A percentile compares a stretch with the other conserved stretches of the same genome.
phyloP scores from a whole-genome alignment of 2,888 invertebrate species.

The Xestia ashworthii region DNA sequence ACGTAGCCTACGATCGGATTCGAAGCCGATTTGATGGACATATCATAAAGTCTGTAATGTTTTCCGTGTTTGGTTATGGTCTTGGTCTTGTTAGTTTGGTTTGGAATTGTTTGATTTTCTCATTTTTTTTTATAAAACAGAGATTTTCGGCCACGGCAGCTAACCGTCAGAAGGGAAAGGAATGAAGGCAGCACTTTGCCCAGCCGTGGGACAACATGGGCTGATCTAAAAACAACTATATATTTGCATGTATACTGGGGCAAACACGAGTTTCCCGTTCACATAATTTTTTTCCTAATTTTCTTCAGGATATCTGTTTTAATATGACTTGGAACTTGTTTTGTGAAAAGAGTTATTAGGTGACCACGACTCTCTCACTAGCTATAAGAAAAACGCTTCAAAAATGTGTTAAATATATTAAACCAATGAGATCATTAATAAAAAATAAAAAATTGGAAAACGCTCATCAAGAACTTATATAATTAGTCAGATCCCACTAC shows the following conservation, averaged over 20 bases:
- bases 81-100: constrained; percentile 24
- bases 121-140: background rate
- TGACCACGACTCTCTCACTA: no score
- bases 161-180: background rate
- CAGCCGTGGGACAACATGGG: background rate
- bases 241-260: background rate
- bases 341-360: background rate
- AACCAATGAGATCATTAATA: background rate
- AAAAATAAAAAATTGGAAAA: background rate
- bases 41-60: constrained; percentile 63
- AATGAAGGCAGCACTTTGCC: background rate
- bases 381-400: background rate
- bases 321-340: background rate
- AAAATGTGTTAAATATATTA: background rate
- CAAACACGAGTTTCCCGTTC: background rate
- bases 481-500: constrained; percentile 3
- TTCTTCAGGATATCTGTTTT: background rate
- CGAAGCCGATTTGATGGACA: constrained; percentile 58
- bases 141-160: background rate
- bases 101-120: background rate
- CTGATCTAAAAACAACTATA: background rate
- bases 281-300: background rate
- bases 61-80: constrained; percentile 40
- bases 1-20: constrained; percentile 58
- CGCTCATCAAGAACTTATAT: background rate